These are phyloP conservation scores for Mormoops blainvillei DNA, from an alignment of 2,113 vertebrate species.

Conservation along the genomic window DNA sequence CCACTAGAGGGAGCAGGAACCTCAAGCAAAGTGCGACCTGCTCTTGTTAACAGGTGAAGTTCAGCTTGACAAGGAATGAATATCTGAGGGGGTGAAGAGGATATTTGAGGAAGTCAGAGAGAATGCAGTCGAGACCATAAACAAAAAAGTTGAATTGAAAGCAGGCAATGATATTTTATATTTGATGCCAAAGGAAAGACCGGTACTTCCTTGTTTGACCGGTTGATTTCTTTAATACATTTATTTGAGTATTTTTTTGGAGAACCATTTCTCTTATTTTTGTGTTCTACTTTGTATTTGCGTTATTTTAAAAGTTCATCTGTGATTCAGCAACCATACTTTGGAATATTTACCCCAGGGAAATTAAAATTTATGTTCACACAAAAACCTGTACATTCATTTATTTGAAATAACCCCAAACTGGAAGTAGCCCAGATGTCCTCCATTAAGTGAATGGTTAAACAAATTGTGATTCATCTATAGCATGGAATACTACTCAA, in stretches of 20 bases:
- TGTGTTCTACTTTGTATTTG: constrained; percentile 18
- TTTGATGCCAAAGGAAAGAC: background rate
- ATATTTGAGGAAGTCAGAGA: background rate
- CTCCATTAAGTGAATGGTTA: background rate
- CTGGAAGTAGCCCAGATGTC: background rate
- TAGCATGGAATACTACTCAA: background rate
- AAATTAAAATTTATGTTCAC: background rate
- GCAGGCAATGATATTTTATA: background rate
- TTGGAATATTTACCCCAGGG: background rate
- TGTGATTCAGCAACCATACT: background rate
- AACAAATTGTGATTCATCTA: background rate
- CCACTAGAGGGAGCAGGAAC: constrained; percentile 1
- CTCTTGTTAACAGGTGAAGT: background rate
- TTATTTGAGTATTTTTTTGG: constrained; percentile 16
- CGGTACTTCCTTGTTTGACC: background rate
- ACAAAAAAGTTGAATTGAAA: background rate
- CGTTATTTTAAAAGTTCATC: background rate
- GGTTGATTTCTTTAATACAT: background rate
- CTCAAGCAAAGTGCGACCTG: background rate
- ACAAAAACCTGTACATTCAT: background rate
- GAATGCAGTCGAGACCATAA: background rate
- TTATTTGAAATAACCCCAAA: background rate
- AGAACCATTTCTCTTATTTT: background rate
- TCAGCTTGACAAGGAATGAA: background rate
- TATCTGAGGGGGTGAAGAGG: background rate